Percentiles rank a stretch among this genome's conserved stretches.
Evolutionary conservation across 2,888 invertebrate species (phyloP).

Genomic region (Sarcophaga rosellei): DNA sequence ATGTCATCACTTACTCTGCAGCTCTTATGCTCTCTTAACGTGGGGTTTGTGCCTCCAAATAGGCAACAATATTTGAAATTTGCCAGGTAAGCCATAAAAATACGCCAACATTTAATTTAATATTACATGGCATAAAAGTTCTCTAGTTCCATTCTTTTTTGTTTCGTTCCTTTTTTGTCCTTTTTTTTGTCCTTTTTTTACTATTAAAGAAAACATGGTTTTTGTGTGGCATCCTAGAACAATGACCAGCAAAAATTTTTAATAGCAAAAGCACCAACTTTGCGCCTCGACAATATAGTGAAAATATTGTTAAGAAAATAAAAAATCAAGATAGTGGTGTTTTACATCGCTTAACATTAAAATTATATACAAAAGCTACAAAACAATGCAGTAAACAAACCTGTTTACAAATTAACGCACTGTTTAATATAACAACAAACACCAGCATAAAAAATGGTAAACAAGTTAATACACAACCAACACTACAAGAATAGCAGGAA

Average conservation of each 20-base stretch:
- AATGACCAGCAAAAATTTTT: constrained; percentile 16
- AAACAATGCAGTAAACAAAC: too few relatives aligned
- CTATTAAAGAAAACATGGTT: neutral
- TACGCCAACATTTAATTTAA: constrained; percentile 58
- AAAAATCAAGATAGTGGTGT: too few relatives aligned
- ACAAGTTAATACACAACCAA: too few relatives aligned
- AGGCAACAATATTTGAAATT: constrained; percentile 32
- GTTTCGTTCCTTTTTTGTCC: too few relatives aligned
- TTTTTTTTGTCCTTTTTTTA: neutral
- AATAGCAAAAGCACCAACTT: neutral
- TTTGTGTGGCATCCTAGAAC: neutral
- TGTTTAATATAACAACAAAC: too few relatives aligned
- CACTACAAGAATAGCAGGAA: too few relatives aligned
- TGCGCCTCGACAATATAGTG: too few relatives aligned
- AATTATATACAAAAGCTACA: too few relatives aligned
- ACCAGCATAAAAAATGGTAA: too few relatives aligned
- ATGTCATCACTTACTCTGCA: constrained; percentile 56
- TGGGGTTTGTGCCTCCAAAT: constrained; percentile 10
- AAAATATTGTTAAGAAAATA: too few relatives aligned
- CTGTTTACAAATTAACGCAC: too few relatives aligned
- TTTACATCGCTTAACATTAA: too few relatives aligned
- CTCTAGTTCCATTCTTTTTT: constrained; percentile 5
- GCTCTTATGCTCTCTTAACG: neutral
- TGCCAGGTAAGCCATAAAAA: constrained; percentile 62
- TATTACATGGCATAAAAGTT: constrained; percentile 39